Base-by-base conservation (phyloP, 2,113 vertebrate species). In the Oryzias woworae region DNA sequence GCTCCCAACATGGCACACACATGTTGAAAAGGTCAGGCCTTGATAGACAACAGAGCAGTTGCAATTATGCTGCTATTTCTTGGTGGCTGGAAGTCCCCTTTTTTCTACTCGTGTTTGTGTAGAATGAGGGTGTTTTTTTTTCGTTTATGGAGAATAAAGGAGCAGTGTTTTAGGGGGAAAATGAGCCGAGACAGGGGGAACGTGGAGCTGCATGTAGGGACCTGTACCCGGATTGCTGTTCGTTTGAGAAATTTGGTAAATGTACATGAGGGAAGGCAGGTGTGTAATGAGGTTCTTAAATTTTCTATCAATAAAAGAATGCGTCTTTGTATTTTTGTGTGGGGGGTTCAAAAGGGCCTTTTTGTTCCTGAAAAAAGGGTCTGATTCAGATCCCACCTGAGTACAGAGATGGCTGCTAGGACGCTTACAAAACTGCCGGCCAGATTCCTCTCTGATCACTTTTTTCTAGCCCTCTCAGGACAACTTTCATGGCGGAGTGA, bases 1-100 rank as follows among this genome's bases (percentile, higher is more conserved):
- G 76, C 73, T 86, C 73, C 82, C 73, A 54, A 78, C 73, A 74
- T 68, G 66, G 57, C 71, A 61, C 81, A 81, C 90, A 86, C 79
- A 89, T 83, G 84, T 87, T 87, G 75, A 77, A 88, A 88, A 89
- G 89, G 88, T 90, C 87, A 85, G 45, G 82, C 73, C 84, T 88
- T 91, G 90, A 90, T 89, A 85, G 90, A 90, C 87, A 88, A 86
- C 90, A 92, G 90, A 91, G 88, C 89, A 85, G 84, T 78, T 70
- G 84, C 88, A 88, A 91, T 90, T 91, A 88, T 41, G 13, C 68
- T 75, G 83, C 77, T 84, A 85, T 87, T 85, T 86, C 87, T 84
- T 80, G 81, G 79, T 69, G 66, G 71, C 84, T 89, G 86, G 87
- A 91, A 92, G 86, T 91, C 86, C 86, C 90, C 87, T 61, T 63